phyloP scores from a whole-genome alignment of 1,140 invertebrate species.

The Tenebrio molitor region DNA sequence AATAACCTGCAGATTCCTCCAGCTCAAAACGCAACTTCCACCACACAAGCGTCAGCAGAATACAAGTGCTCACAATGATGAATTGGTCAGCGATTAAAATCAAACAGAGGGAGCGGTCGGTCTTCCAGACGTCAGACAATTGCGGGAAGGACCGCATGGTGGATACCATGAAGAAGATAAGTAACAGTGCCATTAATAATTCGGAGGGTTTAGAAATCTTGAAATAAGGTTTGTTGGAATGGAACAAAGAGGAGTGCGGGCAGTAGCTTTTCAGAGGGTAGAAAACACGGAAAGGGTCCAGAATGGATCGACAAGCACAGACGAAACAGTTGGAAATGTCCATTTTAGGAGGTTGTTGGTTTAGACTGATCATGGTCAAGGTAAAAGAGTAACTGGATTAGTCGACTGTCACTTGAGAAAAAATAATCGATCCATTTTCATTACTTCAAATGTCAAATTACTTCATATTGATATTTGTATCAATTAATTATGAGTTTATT shows the following conservation, averaged over 20 bases:
- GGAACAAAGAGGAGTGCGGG: not conserved
- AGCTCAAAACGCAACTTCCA: too few relatives aligned
- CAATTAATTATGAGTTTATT: too few relatives aligned
- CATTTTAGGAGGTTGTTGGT: not conserved
- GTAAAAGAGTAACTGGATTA: not conserved
- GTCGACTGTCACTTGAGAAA: too few relatives aligned
- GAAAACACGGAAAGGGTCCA: not conserved
- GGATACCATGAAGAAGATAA: not conserved
- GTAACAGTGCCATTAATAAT: not conserved
- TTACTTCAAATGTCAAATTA: too few relatives aligned
- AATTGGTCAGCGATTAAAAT: too few relatives aligned
- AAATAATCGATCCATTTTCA: too few relatives aligned
- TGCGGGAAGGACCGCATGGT: not conserved
- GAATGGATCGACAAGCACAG: not conserved
- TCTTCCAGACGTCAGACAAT: not conserved
- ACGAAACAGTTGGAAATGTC: not conserved
- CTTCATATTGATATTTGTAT: too few relatives aligned
- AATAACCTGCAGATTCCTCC: not conserved
- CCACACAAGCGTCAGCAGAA: too few relatives aligned
- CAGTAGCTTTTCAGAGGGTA: constrained; percentile 3
- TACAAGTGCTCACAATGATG: too few relatives aligned
- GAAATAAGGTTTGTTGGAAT: not conserved
- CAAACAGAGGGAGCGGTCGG: not conserved
- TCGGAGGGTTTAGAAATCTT: not conserved
- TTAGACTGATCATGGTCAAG: not conserved